Conservation (phyloP, 2,888 invertebrate genomes). For the Acrobasis consociella region DNA sequence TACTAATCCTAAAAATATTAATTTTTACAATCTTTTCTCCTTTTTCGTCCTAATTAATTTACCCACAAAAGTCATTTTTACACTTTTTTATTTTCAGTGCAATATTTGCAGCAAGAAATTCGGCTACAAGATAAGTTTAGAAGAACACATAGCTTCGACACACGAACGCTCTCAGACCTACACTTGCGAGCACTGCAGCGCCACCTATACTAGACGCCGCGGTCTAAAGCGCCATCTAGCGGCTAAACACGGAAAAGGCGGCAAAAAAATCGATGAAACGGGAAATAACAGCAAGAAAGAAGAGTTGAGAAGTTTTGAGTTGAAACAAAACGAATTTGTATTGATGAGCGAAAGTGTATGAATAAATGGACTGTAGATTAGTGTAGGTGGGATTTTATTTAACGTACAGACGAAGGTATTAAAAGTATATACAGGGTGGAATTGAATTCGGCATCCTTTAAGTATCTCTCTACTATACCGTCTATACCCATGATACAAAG, state of each 20-base stretch:
- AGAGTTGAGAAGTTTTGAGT: constrained; percentile 35
- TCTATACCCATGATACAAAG: too few species aligned
- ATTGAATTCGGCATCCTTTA: too few species aligned
- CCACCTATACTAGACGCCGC: constrained; percentile 56
- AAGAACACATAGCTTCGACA: constrained; percentile 61
- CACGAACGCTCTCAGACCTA: constrained; percentile 59
- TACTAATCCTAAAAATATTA: too few species aligned
- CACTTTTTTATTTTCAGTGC: constrained; percentile 53
- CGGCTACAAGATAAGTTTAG: constrained; percentile 67
- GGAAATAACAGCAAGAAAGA: constrained; percentile 22
- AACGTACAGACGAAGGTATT: too few species aligned
- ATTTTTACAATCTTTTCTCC: too few species aligned
- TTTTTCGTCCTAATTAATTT: too few species aligned
- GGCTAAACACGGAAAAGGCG: constrained; percentile 53
- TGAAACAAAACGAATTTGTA: constrained; percentile 37
- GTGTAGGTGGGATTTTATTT: too few species aligned
- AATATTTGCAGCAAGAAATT: constrained; percentile 67
- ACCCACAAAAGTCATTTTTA: neutral
- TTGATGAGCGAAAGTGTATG: constrained; percentile 39
- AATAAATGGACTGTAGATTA: constrained; percentile 25
- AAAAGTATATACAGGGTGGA: too few species aligned
- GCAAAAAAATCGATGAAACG: neutral
- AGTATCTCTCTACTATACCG: too few species aligned
- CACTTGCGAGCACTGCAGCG: constrained; percentile 57
- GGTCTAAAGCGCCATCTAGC: constrained; percentile 60